A percentile compares a stretch with the other conserved stretches of the same genome.
Evolutionary conservation across 2,888 invertebrate genomes (phyloP).

Genomic region (Parascotia fuliginaria): DNA sequence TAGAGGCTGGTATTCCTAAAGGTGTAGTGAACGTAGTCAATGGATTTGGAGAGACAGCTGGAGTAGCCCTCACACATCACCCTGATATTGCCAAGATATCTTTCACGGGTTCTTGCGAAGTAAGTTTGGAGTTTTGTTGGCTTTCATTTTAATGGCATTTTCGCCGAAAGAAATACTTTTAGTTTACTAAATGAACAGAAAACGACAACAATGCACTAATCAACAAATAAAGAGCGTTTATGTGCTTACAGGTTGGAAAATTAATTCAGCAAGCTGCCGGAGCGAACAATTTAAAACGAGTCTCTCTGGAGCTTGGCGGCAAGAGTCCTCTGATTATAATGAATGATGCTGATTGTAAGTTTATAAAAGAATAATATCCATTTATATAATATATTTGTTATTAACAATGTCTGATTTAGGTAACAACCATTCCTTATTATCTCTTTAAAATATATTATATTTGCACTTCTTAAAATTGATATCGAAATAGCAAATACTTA

Average conservation of each 20-base stretch:
- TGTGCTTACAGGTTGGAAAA: conserved; percentile 77
- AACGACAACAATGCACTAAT: too few relatives aligned
- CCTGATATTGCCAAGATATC: conserved; percentile 93
- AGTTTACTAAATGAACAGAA: too few relatives aligned
- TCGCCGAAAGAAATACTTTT: too few relatives aligned
- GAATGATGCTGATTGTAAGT: conserved; percentile 90
- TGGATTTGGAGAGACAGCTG: conserved; percentile 92
- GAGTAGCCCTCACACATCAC: conserved; percentile 90
- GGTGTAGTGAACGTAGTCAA: conserved; percentile 96
- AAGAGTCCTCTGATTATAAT: conserved; percentile 94
- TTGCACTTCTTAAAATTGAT: too few relatives aligned
- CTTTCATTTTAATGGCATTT: too few relatives aligned
- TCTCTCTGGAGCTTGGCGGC: conserved; percentile 94
- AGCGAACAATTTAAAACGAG: conserved; percentile 91
- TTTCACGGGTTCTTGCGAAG: conserved; percentile 85
- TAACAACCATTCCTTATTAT: too few relatives aligned
- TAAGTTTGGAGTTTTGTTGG: too few relatives aligned
- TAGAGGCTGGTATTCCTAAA: conserved; percentile 95
- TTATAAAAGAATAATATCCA: too few relatives aligned
- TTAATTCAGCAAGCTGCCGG: conserved; percentile 89
- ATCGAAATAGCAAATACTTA: too few relatives aligned
- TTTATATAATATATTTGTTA: too few relatives aligned
- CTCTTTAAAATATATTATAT: too few relatives aligned
- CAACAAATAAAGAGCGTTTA: not conserved
- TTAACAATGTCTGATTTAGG: too few relatives aligned